Evolutionary conservation across 2,113 vertebrate genomes (phyloP).

Genomic region (Zosterops borbonicus): DNA sequence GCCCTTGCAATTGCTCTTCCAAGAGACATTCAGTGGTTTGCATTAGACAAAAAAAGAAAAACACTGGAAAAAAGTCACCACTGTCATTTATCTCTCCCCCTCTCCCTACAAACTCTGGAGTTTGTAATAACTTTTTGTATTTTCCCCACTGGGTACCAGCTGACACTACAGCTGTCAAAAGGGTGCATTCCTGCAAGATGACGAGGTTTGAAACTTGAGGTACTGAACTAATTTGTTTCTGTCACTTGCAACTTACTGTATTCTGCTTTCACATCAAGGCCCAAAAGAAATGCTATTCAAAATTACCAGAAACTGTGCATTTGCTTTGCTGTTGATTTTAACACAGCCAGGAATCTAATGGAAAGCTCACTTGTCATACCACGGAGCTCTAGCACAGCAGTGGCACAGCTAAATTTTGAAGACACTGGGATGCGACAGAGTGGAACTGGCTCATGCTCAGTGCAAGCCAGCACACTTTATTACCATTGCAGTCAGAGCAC

Average conservation of each 20-base stretch:
- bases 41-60: not conserved
- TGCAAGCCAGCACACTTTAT: not conserved
- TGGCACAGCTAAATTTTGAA: not conserved
- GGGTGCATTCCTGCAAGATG: not conserved
- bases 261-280: not conserved
- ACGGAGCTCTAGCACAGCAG: not conserved
- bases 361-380: not conserved
- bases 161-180: not conserved
- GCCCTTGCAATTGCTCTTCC: not conserved
- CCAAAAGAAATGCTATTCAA: not conserved
- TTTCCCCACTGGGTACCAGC: not conserved
- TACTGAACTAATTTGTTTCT: slow-evolving; percentile 4
- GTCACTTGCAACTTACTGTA: not conserved
- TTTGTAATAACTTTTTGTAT: not conserved
- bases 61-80: not conserved
- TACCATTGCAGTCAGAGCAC: slow-evolving; percentile 13
- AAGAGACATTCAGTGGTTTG: not conserved
- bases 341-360: not conserved
- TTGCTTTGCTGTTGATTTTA: not conserved
- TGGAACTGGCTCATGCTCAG: not conserved
- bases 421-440: not conserved
- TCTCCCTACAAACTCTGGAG: not conserved
- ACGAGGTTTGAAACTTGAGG: not conserved
- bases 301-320: not conserved
- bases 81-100: not conserved